phyloP scores from a whole-genome alignment of 2,888 invertebrate species.

The Sicus ferrugineus region DNA sequence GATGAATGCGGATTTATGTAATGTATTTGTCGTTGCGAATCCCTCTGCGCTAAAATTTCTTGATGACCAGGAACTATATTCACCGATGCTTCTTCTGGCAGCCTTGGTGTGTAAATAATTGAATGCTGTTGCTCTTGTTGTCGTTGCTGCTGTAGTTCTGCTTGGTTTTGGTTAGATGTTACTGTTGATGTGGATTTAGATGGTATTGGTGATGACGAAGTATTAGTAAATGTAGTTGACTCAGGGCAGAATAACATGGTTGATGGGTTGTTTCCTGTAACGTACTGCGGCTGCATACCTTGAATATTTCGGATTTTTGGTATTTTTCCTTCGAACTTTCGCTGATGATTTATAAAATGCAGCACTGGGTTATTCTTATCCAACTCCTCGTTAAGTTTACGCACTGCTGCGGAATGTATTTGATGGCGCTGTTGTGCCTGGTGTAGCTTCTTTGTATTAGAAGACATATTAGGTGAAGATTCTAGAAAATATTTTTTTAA shows the following conservation, averaged over 20 bases:
- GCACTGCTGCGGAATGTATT: slow-evolving; percentile 40
- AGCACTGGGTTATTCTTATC: slow-evolving; percentile 54
- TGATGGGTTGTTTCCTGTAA: slow-evolving; percentile 34
- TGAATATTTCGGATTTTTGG: slow-evolving; percentile 57
- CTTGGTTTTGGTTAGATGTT: slow-evolving; percentile 36
- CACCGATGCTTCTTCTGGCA: slow-evolving; percentile 56
- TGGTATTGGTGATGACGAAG: slow-evolving; percentile 45
- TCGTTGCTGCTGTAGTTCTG: slow-evolving; percentile 37
- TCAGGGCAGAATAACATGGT: slow-evolving; percentile 32
- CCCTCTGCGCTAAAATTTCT: not conserved
- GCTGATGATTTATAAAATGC: slow-evolving; percentile 58
- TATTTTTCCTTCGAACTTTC: slow-evolving; percentile 64
- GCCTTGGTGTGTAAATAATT: slow-evolving; percentile 53
- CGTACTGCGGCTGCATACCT: slow-evolving; percentile 39
- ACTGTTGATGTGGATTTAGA: slow-evolving; percentile 36
- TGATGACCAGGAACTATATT: slow-evolving; percentile 53
- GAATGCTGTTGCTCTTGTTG: slow-evolving; percentile 43
- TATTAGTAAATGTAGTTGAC: slow-evolving; percentile 19
- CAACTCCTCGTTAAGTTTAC: slow-evolving; percentile 52
- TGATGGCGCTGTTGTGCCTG: slow-evolving; percentile 38
- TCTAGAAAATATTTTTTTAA: slow-evolving; percentile 21
- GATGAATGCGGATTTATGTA: slow-evolving; percentile 41
- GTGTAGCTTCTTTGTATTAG: slow-evolving; percentile 30
- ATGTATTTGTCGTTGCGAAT: slow-evolving; percentile 47
- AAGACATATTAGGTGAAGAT: slow-evolving; percentile 16